These are phyloP conservation scores for Thalassoma bifasciatum DNA, from an alignment of 2,113 vertebrate genomes.

Conservation along the genomic window DNA sequence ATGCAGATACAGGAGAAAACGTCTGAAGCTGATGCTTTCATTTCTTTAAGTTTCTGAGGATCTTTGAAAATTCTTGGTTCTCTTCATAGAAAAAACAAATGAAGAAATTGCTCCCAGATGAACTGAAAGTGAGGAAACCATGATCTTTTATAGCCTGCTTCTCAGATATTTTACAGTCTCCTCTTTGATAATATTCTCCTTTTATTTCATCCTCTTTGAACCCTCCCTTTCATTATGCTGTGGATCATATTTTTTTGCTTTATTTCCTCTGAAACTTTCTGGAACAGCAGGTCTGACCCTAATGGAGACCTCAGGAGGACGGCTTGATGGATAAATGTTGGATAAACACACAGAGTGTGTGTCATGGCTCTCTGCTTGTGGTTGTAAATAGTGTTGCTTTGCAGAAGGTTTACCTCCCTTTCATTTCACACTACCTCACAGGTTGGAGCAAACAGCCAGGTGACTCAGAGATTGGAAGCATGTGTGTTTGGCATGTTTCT, in stretches of 20 bases:
- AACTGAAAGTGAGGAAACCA: not conserved
- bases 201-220: not conserved
- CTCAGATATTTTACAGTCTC: conserved; percentile 12
- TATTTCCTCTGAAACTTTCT: no score
- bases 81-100: not conserved
- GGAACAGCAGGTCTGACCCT: no score
- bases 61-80: not conserved
- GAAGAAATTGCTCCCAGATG: conserved; percentile 4
- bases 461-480: conserved; percentile 70
- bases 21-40: no score
- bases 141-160: conserved; percentile 22
- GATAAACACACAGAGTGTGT: no score
- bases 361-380: conserved; percentile 1
- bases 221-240: not conserved
- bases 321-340: no score
- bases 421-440: conserved; percentile 49
- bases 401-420: conserved; percentile 43
- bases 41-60: no score
- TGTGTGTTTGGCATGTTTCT: conserved; percentile 56
- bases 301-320: no score
- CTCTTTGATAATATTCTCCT: not conserved
- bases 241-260: no score
- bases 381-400: conserved; percentile 34
- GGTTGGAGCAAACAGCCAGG: conserved; percentile 33
- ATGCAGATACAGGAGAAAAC: no score